Percentiles rank a stretch among this genome's conserved stretches.
Evolutionary conservation across 2,113 vertebrate genomes (phyloP).

Genomic region (Cryptomyrus ogoouensis): DNA sequence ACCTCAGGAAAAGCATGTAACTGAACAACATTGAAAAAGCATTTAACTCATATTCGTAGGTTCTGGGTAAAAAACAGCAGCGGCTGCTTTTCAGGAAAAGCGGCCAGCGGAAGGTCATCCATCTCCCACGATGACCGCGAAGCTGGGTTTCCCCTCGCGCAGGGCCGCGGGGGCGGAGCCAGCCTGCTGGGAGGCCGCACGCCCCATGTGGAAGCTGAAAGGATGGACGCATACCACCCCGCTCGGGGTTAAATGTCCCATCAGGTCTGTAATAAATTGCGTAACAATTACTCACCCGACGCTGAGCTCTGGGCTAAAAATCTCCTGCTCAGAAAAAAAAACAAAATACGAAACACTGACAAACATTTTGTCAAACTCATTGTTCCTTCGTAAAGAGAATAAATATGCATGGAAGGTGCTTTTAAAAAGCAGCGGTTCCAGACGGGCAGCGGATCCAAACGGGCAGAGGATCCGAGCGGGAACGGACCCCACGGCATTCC

Average conservation of each 20-base stretch:
- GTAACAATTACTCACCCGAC: constrained; percentile 2
- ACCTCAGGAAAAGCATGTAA: background rate
- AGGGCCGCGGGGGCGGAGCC: background rate
- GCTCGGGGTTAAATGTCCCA: constrained; percentile 22
- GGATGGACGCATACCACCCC: background rate
- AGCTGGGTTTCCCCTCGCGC: background rate
- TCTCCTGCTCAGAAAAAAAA: background rate
- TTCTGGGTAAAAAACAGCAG: background rate
- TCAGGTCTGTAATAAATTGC: constrained; percentile 16
- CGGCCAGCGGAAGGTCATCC: background rate
- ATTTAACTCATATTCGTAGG: background rate
- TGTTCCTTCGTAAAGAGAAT: background rate
- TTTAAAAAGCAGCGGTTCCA: background rate
- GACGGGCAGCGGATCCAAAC: background rate
- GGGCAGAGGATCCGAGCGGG: background rate
- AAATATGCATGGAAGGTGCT: background rate
- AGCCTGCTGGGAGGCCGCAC: background rate
- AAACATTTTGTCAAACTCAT: background rate
- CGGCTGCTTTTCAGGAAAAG: background rate
- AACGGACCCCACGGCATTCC: background rate
- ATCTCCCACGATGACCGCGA: background rate
- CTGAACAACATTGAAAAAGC: background rate
- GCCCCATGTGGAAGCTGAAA: constrained; percentile 12
- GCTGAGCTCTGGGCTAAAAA: background rate
- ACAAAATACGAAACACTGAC: background rate